These are phyloP conservation scores for Porites lobata DNA, from an alignment of 92 coral and sea anemone species.

Conservation along the genomic window DNA sequence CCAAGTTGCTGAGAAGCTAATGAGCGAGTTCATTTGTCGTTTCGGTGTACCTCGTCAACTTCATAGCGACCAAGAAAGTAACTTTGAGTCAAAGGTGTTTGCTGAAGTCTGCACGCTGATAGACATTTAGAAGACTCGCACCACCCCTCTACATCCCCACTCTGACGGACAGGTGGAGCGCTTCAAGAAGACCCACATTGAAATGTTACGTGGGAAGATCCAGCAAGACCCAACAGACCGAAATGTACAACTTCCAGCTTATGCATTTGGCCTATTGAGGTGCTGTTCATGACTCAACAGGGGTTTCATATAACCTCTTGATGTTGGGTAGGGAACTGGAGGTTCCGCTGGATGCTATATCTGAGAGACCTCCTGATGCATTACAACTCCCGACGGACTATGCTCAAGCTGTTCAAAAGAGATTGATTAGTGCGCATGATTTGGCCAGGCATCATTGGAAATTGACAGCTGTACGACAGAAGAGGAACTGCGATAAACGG, in stretches of 20 bases:
- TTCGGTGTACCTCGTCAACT: conserved; percentile 55
- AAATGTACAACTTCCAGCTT: conserved; percentile 53
- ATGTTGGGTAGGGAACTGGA: neutral
- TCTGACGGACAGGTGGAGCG: no score
- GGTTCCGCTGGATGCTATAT: neutral
- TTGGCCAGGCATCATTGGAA: no score
- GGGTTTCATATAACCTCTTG: neutral
- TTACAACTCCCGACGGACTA: no score
- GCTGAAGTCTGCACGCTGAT: conserved; percentile 35
- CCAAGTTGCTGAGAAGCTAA: conserved; percentile 74
- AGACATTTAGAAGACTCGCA: conserved; percentile 63
- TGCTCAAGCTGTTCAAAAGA: no score
- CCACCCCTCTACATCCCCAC: conserved; percentile 46
- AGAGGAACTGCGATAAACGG: no score
- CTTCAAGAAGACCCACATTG: no score
- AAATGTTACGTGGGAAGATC: no score
- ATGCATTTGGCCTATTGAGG: conserved; percentile 67
- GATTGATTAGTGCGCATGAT: no score
- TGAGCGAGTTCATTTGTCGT: conserved; percentile 68
- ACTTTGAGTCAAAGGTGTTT: no score
- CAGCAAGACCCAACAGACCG: conserved; percentile 63
- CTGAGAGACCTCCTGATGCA: neutral
- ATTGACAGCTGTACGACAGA: no score
- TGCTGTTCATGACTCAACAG: conserved; percentile 67
- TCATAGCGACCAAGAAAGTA: conserved; percentile 68